Percentiles rank a stretch among this genome's conserved stretches.
phyloP scores from a whole-genome alignment of 2,888 invertebrate genomes.

The Phrixothrix hirtus region DNA sequence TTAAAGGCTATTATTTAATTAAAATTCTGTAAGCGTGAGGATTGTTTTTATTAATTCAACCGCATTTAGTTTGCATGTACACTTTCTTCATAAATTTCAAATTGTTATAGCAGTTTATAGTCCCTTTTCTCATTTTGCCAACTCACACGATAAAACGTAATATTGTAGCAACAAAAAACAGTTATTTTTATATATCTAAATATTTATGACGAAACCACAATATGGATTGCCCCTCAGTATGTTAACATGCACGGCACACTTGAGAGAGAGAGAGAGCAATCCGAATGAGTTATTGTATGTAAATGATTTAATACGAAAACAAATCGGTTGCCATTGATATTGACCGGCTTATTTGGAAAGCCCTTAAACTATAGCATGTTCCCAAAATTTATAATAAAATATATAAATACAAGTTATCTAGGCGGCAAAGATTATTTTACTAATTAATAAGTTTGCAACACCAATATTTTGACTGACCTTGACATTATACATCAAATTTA shows the following conservation, averaged over 20 bases:
- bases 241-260: constrained; percentile 30
- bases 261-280: constrained; percentile 21
- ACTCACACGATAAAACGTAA: not conserved
- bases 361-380: no score
- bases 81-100: not conserved
- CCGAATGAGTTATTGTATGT: constrained; percentile 36
- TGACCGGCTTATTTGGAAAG: constrained; percentile 17
- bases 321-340: constrained; percentile 24
- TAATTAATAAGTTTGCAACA: no score
- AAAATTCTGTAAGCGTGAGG: constrained; percentile 2
- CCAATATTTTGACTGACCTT: no score
- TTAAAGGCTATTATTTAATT: no score
- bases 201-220: constrained; percentile 25
- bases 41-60: constrained; percentile 10
- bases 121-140: not conserved
- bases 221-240: constrained; percentile 32
- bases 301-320: constrained; percentile 32
- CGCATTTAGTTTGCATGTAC: constrained; percentile 12
- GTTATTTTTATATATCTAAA: constrained; percentile 20
- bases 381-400: no score
- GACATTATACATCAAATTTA: no score
- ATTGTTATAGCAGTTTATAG: not conserved
- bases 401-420: no score
- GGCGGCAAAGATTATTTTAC: no score
- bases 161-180: constrained; percentile 14